Conservation (phyloP, 1,140 invertebrate genomes). For the Drosophila mayri region DNA sequence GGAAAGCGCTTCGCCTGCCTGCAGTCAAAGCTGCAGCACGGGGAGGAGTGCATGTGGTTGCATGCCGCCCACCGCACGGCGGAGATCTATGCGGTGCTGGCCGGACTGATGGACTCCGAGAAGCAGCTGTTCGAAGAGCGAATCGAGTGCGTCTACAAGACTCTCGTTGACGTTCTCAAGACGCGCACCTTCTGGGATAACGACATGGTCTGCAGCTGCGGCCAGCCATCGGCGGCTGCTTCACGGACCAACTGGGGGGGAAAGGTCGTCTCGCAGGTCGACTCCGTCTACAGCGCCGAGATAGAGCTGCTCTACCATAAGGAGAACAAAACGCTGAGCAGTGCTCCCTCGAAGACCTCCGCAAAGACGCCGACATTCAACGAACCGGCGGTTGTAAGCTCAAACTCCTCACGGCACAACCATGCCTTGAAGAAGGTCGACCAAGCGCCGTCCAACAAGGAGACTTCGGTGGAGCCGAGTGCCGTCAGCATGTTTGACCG, state of each 20-base stretch:
- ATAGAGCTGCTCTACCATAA: slow-evolving; percentile 49
- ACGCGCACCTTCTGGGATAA: slow-evolving; percentile 22
- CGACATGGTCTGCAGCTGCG: slow-evolving; percentile 11
- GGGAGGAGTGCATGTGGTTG: slow-evolving; percentile 65
- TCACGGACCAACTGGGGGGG: neutral
- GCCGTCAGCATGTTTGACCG: neutral
- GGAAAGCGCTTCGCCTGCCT: slow-evolving; percentile 18
- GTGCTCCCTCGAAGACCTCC: neutral
- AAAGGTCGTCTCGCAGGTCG: neutral
- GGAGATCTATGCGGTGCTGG: slow-evolving; percentile 55
- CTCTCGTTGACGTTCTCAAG: slow-evolving; percentile 39
- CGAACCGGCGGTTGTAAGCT: neutral
- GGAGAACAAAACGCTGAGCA: slow-evolving; percentile 3
- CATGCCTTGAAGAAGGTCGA: slow-evolving; percentile 6
- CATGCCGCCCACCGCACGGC: slow-evolving; percentile 70
- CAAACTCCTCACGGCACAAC: slow-evolving; percentile 18
- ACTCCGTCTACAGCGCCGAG: slow-evolving; percentile 5
- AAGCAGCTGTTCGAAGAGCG: slow-evolving; percentile 55
- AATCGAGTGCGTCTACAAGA: slow-evolving; percentile 71
- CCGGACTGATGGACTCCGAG: slow-evolving; percentile 63
- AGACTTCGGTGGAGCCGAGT: neutral
- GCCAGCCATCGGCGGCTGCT: neutral
- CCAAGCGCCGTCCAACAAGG: neutral
- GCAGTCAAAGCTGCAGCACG: slow-evolving; percentile 23
- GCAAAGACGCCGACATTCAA: too few relatives aligned